These are phyloP conservation scores for Mesochorus sp. DNA, from an alignment of 2,888 invertebrate genomes.

Conservation along the genomic window DNA sequence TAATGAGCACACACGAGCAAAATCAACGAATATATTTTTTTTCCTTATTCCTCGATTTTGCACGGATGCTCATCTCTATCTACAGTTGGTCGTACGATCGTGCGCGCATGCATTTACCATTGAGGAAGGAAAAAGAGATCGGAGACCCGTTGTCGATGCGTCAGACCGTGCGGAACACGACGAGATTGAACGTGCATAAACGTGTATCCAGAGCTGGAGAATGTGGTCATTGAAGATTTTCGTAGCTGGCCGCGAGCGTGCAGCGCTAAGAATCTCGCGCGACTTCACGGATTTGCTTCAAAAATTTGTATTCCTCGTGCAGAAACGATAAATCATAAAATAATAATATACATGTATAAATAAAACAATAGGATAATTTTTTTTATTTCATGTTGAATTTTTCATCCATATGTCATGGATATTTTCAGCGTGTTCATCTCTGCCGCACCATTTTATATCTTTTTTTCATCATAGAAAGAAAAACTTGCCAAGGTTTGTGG, in stretches of 20 bases:
- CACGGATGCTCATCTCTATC: slow-evolving; percentile 36
- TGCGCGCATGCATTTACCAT: slow-evolving; percentile 40
- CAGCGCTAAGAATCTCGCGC: slow-evolving; percentile 19
- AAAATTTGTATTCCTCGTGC: background rate
- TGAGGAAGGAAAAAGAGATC: background rate
- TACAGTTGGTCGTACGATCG: slow-evolving; percentile 54
- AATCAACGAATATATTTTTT: too few relatives aligned
- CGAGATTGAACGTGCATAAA: slow-evolving; percentile 58
- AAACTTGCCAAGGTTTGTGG: slow-evolving; percentile 34
- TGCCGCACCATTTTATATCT: background rate
- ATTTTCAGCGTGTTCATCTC: background rate
- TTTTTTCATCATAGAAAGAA: background rate
- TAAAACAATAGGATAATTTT: too few relatives aligned
- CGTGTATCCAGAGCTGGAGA: slow-evolving; percentile 54
- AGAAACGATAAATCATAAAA: too few relatives aligned
- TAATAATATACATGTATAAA: too few relatives aligned
- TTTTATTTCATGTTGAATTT: too few relatives aligned
- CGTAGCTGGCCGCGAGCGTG: background rate
- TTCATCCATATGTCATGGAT: too few relatives aligned
- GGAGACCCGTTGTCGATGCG: slow-evolving; percentile 51
- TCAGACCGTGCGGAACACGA: slow-evolving; percentile 53
- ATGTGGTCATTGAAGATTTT: slow-evolving; percentile 18
- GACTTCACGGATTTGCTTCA: background rate
- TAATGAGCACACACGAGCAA: too few relatives aligned
- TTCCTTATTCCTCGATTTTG: background rate